Conservation (phyloP, 2,113 vertebrate genomes). For the Ammodytes dubius region DNA sequence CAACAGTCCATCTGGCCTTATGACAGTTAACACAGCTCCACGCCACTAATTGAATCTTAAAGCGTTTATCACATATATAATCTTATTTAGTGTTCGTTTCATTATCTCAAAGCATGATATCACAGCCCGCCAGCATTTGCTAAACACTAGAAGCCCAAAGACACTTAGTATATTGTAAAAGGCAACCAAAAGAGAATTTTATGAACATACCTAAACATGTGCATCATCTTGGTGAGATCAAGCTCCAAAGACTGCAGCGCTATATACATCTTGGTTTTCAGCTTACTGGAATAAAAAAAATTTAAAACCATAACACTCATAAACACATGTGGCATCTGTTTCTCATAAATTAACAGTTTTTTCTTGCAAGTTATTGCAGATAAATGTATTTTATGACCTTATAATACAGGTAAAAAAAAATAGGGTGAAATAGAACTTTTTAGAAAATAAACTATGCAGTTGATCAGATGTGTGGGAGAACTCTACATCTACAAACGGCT, state of each 20-base stretch:
- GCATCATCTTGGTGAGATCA: conserved; percentile 98
- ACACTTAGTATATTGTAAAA: background rate
- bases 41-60: background rate
- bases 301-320: background rate
- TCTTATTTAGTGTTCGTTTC: background rate
- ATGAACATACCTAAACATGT: conserved; percentile 93
- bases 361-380: background rate
- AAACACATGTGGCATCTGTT: background rate
- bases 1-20: background rate
- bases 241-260: conserved; percentile 97
- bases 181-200: background rate
- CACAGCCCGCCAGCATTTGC: background rate
- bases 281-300: conserved; percentile 86
- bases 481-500: background rate
- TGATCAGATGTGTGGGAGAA: background rate
- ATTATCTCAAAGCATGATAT: background rate
- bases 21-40: background rate
- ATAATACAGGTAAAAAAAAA: background rate
- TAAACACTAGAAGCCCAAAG: background rate
- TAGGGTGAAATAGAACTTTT: background rate
- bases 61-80: background rate
- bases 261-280: conserved; percentile 99
- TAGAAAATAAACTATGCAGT: background rate
- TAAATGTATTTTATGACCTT: background rate
- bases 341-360: background rate